A percentile compares a stretch with the other conserved stretches of the same genome.
Conservation (phyloP, 2,888 invertebrate species). For the Machimus atricapillus region DNA sequence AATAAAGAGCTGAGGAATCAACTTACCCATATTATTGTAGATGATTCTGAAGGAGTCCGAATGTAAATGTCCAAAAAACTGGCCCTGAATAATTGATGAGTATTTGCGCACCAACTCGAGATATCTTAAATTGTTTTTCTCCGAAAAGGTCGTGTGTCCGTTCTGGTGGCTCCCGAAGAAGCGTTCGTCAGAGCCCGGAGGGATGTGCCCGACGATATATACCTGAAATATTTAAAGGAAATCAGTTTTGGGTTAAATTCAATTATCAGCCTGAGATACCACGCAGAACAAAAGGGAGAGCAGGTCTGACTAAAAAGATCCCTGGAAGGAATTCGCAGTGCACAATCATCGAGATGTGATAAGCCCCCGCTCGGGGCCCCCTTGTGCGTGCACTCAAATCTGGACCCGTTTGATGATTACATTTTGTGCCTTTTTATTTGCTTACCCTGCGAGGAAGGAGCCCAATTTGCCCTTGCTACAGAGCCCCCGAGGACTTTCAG, state of each 20-base stretch:
- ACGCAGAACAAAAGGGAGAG: not conserved
- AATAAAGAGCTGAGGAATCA: slow-evolving; percentile 42
- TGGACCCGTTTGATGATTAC: slow-evolving; percentile 41
- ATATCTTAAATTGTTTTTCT: slow-evolving; percentile 79
- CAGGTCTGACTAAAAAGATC: not conserved
- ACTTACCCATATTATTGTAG: slow-evolving; percentile 77
- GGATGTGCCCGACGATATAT: slow-evolving; percentile 88
- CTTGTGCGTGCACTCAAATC: slow-evolving; percentile 29
- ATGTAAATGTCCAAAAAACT: slow-evolving; percentile 92
- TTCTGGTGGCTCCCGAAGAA: slow-evolving; percentile 70
- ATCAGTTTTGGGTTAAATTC: slow-evolving; percentile 46
- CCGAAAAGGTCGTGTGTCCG: slow-evolving; percentile 70
- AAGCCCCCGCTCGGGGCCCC: not conserved
- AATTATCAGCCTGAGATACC: slow-evolving; percentile 38
- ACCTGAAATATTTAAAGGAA: slow-evolving; percentile 68
- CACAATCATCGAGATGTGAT: not conserved
- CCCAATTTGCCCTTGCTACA: slow-evolving; percentile 38
- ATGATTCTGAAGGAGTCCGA: slow-evolving; percentile 89
- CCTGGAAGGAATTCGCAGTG: not conserved
- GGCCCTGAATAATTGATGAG: slow-evolving; percentile 83
- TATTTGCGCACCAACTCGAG: slow-evolving; percentile 77
- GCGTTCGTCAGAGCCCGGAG: slow-evolving; percentile 86
- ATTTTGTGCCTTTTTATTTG: slow-evolving; percentile 38
- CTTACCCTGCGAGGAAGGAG: slow-evolving; percentile 22
- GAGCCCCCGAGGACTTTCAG: slow-evolving; percentile 36